A percentile compares a stretch with the other conserved stretches of the same genome.
These are phyloP conservation scores for Mesocentrotus franciscanus DNA, from an alignment of 53 echinoderm and acorn worm genomes.

Conservation along the genomic window DNA sequence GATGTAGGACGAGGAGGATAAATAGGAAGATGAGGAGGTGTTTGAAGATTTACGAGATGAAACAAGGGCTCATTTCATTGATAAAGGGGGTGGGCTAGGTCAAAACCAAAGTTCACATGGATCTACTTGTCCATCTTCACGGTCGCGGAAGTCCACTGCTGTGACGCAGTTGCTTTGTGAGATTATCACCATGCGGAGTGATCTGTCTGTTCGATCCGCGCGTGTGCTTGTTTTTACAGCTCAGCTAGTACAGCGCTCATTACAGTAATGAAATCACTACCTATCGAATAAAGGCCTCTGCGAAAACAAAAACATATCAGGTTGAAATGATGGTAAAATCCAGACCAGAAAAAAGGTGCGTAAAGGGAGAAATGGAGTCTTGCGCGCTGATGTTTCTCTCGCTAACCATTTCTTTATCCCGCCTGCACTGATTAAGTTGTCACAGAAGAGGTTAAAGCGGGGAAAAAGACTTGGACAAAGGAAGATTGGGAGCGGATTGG, in stretches of 20 bases:
- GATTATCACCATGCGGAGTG: slow-evolving; percentile 37
- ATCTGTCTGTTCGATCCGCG: not conserved
- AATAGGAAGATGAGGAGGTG: not conserved
- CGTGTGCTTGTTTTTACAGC: slow-evolving; percentile 46
- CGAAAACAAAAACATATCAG: slow-evolving; percentile 40
- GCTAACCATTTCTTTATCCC: not conserved
- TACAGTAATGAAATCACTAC: slow-evolving; percentile 60
- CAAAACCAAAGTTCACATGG: not conserved
- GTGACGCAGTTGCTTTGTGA: not conserved
- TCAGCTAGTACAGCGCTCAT: not conserved
- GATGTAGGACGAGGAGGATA: not conserved
- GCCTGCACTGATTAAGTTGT: slow-evolving; percentile 37
- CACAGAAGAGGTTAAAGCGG: not conserved
- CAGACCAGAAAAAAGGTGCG: not conserved
- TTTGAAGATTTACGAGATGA: not conserved
- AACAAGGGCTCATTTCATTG: not conserved
- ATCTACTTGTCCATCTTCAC: not conserved
- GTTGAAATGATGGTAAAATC: not conserved
- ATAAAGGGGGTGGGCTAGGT: not conserved
- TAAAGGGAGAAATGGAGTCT: not conserved
- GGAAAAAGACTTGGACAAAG: slow-evolving; percentile 3
- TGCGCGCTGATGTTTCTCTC: not conserved
- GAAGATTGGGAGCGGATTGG: not conserved
- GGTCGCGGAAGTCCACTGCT: not conserved
- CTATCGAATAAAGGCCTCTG: not conserved